Evolutionary conservation across 2,888 invertebrate genomes (phyloP).

Genomic region (Leptopilina drosophilae): DNA sequence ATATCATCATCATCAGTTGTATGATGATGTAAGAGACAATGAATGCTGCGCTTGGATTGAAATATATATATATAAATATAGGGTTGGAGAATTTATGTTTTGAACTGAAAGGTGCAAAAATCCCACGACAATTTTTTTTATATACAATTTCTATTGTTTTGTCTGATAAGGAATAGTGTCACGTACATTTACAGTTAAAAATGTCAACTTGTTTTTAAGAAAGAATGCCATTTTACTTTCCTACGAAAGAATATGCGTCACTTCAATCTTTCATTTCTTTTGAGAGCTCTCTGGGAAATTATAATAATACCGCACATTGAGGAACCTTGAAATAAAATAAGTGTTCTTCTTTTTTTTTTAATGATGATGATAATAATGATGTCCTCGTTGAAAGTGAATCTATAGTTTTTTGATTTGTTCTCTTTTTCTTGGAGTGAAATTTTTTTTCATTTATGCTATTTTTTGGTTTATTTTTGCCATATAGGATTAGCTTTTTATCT

Average conservation of each 20-base stretch:
- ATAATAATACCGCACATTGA: too few species aligned
- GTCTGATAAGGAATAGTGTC: slow-evolving; percentile 28
- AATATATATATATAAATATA: slow-evolving; percentile 15
- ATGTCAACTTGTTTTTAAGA: slow-evolving; percentile 33
- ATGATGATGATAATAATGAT: too few species aligned
- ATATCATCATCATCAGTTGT: slow-evolving; percentile 55
- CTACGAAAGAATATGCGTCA: slow-evolving; percentile 17
- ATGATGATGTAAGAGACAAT: slow-evolving; percentile 65
- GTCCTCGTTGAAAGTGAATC: slow-evolving; percentile 19
- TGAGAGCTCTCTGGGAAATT: slow-evolving; percentile 5
- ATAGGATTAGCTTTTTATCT: too few species aligned
- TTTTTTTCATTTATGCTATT: too few species aligned
- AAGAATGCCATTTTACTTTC: slow-evolving; percentile 20
- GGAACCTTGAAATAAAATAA: background rate
- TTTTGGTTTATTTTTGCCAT: too few species aligned
- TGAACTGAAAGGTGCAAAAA: slow-evolving; percentile 25
- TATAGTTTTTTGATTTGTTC: too few species aligned
- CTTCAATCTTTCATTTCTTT: background rate
- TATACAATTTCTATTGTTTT: slow-evolving; percentile 7
- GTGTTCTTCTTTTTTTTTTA: background rate
- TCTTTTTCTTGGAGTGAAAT: too few species aligned
- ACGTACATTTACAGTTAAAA: slow-evolving; percentile 24
- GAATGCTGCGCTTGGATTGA: background rate
- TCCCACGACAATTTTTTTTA: slow-evolving; percentile 29
- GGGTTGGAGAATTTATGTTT: slow-evolving; percentile 39